Evolutionary conservation across 2,888 invertebrate genomes (phyloP).

Genomic region (Acrocyrtus sp.): DNA sequence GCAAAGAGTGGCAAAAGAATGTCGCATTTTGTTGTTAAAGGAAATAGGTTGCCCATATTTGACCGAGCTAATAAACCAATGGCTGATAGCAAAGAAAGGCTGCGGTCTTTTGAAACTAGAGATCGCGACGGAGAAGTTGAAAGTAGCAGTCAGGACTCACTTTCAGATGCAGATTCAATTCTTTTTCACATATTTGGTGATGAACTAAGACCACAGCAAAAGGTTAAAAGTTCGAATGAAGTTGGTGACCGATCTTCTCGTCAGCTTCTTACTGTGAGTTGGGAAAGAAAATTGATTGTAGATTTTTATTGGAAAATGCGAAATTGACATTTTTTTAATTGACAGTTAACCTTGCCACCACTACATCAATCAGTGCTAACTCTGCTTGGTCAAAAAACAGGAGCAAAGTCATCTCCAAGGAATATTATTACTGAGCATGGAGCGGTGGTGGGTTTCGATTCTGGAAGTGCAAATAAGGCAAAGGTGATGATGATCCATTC

Average conservation of each 20-base stretch:
- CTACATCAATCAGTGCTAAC: constrained; percentile 62
- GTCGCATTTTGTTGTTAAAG: constrained; percentile 21
- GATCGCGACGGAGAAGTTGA: neutral
- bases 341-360: constrained; percentile 59
- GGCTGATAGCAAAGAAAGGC: too few relatives aligned
- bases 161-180: neutral
- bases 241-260: neutral
- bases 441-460: constrained; percentile 7
- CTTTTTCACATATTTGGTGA: neutral
- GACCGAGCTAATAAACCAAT: too few relatives aligned
- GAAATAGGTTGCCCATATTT: constrained; percentile 19
- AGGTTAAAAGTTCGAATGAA: neutral
- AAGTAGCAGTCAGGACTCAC: neutral
- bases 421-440: constrained; percentile 10
- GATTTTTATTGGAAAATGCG: neutral
- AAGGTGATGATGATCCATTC: constrained; percentile 19
- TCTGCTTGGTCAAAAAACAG: constrained; percentile 57
- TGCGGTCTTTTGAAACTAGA: too few relatives aligned
- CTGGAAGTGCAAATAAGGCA: constrained; percentile 25
- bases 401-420: constrained; percentile 42
- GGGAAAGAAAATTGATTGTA: too few relatives aligned
- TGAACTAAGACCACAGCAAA: too few relatives aligned
- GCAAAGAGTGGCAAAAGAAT: neutral
- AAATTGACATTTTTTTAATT: constrained; percentile 7
- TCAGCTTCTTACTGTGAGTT: constrained; percentile 27